phyloP scores from a whole-genome alignment of 2,113 vertebrate genomes.

The Sander lucioperca region DNA sequence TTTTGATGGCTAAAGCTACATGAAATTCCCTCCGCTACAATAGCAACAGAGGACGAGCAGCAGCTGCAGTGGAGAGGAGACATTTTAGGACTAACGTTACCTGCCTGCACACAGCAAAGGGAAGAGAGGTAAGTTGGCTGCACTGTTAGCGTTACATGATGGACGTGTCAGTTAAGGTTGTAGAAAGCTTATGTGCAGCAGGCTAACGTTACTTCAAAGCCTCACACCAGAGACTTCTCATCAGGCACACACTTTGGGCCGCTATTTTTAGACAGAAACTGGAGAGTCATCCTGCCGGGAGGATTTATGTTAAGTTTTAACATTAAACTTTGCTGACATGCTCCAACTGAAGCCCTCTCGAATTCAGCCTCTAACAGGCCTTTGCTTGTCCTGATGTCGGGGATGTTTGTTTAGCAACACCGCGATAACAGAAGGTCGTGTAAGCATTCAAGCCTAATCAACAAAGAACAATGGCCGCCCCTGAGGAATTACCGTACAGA shows the following conservation, averaged over 20 bases:
- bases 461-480: fast-evolving
- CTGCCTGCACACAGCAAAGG: constrained; percentile 8
- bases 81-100: constrained; percentile 23
- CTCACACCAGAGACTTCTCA: not conserved
- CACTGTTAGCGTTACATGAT: constrained; percentile 52
- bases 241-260: not conserved
- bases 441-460: not conserved
- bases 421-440: constrained; percentile 44
- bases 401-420: constrained; percentile 49
- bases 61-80: constrained; percentile 2
- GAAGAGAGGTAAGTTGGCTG: constrained; percentile 54
- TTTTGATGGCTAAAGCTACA: constrained; percentile 44
- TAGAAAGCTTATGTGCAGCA: not conserved
- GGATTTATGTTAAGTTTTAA: constrained; percentile 20
- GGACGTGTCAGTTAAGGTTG: not conserved
- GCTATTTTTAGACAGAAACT: constrained; percentile 50
- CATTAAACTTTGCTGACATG: constrained; percentile 14
- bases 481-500: not conserved
- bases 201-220: not conserved
- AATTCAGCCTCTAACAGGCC: constrained; percentile 42
- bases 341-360: not conserved
- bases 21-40: constrained; percentile 37
- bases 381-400: not conserved
- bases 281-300: not conserved
- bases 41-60: constrained; percentile 40